A percentile compares a stretch with the other conserved stretches of the same genome.
phyloP scores from a whole-genome alignment of 2,797 vertebrate genomes.

The Echiichthys vipera region DNA sequence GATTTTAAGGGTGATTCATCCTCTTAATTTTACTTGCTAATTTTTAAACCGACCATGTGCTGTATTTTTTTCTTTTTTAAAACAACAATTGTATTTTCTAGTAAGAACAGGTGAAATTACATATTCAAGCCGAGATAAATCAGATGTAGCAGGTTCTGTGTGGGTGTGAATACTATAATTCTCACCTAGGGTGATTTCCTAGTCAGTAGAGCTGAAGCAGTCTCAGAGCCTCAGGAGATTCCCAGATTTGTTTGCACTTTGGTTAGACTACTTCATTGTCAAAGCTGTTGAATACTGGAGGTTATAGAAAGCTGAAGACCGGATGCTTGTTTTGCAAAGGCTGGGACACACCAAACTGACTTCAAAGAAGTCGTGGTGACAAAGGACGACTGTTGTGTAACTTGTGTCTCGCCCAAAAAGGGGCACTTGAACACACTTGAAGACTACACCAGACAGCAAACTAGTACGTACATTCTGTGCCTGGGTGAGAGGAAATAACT shows the following conservation, averaged over 20 bases:
- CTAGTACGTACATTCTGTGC: too few species aligned
- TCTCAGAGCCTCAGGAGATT: slow-evolving; percentile 56
- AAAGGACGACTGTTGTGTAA: too few species aligned
- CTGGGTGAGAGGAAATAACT: too few species aligned
- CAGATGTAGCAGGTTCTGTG: slow-evolving; percentile 42
- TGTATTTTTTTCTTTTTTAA: too few species aligned
- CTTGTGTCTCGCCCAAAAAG: too few species aligned
- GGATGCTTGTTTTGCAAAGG: slow-evolving; percentile 32
- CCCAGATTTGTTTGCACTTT: slow-evolving; percentile 58
- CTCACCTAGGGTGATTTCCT: slow-evolving; percentile 63
- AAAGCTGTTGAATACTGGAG: slow-evolving; percentile 39
- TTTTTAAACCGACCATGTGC: background rate
- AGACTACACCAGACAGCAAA: too few species aligned
- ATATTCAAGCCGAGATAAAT: slow-evolving; percentile 26
- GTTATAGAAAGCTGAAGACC: slow-evolving; percentile 35
- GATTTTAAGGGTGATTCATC: background rate
- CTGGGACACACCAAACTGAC: too few species aligned
- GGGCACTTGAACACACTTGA: too few species aligned
- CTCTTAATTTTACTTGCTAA: background rate
- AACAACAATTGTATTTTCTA: background rate
- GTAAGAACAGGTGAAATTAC: slow-evolving; percentile 28
- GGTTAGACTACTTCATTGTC: slow-evolving; percentile 47
- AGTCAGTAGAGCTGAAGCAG: slow-evolving; percentile 43
- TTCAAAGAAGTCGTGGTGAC: too few species aligned
- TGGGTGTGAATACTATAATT: slow-evolving; percentile 64